These are phyloP conservation scores for Parazoanthus darwini DNA, from an alignment of 92 coral and sea anemone genomes.

Conservation along the genomic window DNA sequence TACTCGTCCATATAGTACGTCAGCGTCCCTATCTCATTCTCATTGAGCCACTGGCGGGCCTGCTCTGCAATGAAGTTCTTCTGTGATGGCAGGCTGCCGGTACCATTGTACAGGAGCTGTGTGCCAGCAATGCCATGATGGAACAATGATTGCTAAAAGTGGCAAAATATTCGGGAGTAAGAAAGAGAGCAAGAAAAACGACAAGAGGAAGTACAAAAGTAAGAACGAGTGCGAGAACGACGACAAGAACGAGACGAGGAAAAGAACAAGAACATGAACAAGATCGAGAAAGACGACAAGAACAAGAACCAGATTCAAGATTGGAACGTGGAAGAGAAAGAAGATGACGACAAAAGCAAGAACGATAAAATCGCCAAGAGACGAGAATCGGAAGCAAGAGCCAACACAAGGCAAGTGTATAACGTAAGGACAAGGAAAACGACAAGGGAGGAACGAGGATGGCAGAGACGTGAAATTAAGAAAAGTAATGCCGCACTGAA, in stretches of 20 bases:
- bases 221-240: neutral
- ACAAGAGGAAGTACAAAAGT: neutral
- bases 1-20: slow-evolving; percentile 87
- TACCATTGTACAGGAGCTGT: slow-evolving; percentile 81
- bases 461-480: neutral
- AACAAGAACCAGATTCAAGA: neutral
- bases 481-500: neutral
- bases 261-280: neutral
- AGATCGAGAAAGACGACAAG: neutral
- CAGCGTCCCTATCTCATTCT: slow-evolving; percentile 83
- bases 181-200: neutral
- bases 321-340: too few relatives aligned
- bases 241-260: too few relatives aligned
- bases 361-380: too few relatives aligned
- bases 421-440: neutral
- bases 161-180: neutral
- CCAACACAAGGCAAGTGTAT: neutral
- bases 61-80: slow-evolving; percentile 77
- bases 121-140: slow-evolving; percentile 87
- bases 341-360: too few relatives aligned
- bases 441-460: neutral
- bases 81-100: slow-evolving; percentile 74
- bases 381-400: neutral
- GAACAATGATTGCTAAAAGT: slow-evolving; percentile 43
- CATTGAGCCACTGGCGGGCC: slow-evolving; percentile 79